Evolutionary conservation across 2,113 vertebrate genomes (phyloP).

Genomic region (Orthochromis indermauri): DNA sequence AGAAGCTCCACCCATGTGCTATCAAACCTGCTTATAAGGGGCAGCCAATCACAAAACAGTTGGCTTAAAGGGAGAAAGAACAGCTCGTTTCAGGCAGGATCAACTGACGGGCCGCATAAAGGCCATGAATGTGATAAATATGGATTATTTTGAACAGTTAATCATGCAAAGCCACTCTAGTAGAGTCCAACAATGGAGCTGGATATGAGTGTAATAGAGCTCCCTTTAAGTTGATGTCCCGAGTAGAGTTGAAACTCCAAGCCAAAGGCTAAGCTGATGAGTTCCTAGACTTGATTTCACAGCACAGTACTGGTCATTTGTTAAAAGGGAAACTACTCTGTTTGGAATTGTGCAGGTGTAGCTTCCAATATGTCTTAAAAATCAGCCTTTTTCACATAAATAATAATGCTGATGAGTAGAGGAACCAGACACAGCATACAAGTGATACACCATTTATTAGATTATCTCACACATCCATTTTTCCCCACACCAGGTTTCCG

Average conservation of each 20-base stretch:
- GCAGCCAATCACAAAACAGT: background rate
- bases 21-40: background rate
- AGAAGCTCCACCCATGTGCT: background rate
- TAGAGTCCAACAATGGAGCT: background rate
- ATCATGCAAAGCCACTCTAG: background rate
- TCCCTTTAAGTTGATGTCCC: background rate
- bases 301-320: background rate
- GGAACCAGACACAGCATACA: background rate
- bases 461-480: conserved; percentile 71
- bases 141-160: background rate
- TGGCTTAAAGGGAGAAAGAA: background rate
- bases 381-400: background rate
- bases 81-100: background rate
- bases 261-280: background rate
- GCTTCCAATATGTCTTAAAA: background rate
- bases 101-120: background rate
- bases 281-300: background rate
- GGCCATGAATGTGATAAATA: background rate
- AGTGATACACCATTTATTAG: conserved; percentile 57
- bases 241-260: background rate
- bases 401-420: background rate
- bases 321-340: background rate
- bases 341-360: background rate
- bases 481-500: conserved; percentile 65
- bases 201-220: background rate